Evolutionary conservation across 2,113 vertebrate genomes (phyloP), one percentile per base, ranked within the genome.

Genomic region (Gorsachius goisagi): DNA sequence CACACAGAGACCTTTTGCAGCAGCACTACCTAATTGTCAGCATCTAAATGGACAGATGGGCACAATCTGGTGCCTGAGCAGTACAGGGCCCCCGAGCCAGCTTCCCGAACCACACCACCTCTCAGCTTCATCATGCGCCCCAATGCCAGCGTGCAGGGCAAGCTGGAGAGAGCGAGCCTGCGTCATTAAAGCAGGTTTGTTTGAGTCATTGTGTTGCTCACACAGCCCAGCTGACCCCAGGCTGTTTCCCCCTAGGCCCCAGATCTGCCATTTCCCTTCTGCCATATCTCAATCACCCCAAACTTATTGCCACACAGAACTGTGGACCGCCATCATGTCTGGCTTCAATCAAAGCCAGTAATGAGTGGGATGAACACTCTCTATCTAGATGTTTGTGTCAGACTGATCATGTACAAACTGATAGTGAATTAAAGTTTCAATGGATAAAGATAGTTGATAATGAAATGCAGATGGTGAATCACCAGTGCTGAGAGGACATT

Each of bases 301-400:
- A 50, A 67, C 3, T n/a, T 55, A 27, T 9, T 67, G 23, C 15
- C 16, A 7, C 21, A 78, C 33, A 53, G 37, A 75, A 39, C 6
- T 2, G 3, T 44, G 56, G 32, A 27, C 12, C 11, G 62, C 21
- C 35, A 33, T 20, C 27, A 18, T 0, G 2, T 20, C 39, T 35
- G 67, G 21, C n/a, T 78, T 88, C 79, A 58, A 8, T 39, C 35
- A 45, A 62, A 92, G 44, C 30, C 56, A 24, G 27, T 22, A 53
- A 71, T 27, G 27, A 85, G 9, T 33, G 15, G n/a, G 71, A 88
- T 7, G 12, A 78, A 26, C 27, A 41, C 9, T 8, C 6, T 66
- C 30, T 19, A 5, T 47, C 44, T 23, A 60, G 26, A 32, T 62
- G 50, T 44, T 69, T 71, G 52, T 64, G 56, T 49, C 66, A 58